Evolutionary conservation across 2,797 vertebrate genomes (phyloP).

Genomic region (Melanitta fusca): DNA sequence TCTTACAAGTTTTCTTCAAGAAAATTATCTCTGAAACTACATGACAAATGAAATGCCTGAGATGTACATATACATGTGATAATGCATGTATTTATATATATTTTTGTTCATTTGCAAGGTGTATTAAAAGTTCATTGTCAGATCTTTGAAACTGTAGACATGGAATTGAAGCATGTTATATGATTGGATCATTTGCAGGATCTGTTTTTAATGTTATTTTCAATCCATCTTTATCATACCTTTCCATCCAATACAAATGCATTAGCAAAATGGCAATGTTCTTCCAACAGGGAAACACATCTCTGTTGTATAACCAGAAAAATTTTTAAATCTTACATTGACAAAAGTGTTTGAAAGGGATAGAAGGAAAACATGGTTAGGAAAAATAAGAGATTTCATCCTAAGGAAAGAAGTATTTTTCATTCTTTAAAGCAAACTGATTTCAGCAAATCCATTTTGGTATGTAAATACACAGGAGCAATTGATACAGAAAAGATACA

Average conservation of each 20-base stretch:
- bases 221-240: not conserved
- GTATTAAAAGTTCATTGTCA: not conserved
- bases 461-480: not conserved
- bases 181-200: not conserved
- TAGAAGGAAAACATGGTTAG: not conserved
- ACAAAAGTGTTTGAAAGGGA: not conserved
- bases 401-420: not conserved
- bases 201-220: not conserved
- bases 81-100: not conserved
- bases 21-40: not conserved
- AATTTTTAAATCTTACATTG: not conserved
- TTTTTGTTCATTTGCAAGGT: not conserved
- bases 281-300: not conserved
- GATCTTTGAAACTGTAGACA: not conserved
- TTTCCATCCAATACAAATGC: not conserved
- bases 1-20: not conserved
- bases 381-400: not conserved
- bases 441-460: not conserved
- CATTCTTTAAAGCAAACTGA: not conserved
- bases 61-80: rapidly evolving
- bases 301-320: not conserved
- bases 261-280: not conserved
- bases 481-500: not conserved
- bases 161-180: not conserved
- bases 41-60: not conserved